Evolutionary conservation across 2,888 invertebrate genomes (phyloP), one percentile per base, ranked within the genome.

Genomic region (Hirtodrosophila confusa): DNA sequence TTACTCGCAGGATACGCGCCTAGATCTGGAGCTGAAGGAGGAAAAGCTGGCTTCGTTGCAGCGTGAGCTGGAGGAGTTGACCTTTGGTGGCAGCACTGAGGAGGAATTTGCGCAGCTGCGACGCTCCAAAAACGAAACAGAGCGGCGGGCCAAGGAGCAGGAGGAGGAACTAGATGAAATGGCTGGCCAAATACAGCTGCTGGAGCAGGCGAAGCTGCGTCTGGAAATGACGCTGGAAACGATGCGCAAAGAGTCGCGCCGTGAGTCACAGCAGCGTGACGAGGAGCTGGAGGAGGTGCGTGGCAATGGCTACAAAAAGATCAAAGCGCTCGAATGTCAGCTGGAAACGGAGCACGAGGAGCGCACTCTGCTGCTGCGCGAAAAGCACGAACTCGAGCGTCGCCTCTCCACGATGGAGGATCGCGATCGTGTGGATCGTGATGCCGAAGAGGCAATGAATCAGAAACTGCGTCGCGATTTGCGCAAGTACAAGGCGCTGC

Each of bases 111-210:
- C 96, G 5, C 93, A 95, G 53, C 93, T 98, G 80, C 94, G 97
- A 69, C 95, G 97, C 80, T 94, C 94, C 17, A 97, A 97, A 90
- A 95, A 97, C 74, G 98, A 98, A 77, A 93, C 97, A 67, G 98
- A 98, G 91, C 93, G 96, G 40, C 95, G 97, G 71, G 92, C 95
- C 31, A 94, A 97, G 69, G 96, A 97, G 89, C 96, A 96, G 92
- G 98, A 98, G 90, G 98, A 99, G 90, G 99, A 99, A 91, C 93
- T 99, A 50, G 99, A 99, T 89, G 99, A 99, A 90, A 94, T 98
- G 89, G 98, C 98, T 3, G 98, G 97, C 4, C 96, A 97, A 92
- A 95, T 97, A 87, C 95, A 95, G 91, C 93, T 98, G 82, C 92
- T 99, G 88, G 98, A 98, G 90, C 98, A 98, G 91, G 96, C 97